Conservation (phyloP, 2,113 vertebrate genomes). For the Tinamus guttatus region DNA sequence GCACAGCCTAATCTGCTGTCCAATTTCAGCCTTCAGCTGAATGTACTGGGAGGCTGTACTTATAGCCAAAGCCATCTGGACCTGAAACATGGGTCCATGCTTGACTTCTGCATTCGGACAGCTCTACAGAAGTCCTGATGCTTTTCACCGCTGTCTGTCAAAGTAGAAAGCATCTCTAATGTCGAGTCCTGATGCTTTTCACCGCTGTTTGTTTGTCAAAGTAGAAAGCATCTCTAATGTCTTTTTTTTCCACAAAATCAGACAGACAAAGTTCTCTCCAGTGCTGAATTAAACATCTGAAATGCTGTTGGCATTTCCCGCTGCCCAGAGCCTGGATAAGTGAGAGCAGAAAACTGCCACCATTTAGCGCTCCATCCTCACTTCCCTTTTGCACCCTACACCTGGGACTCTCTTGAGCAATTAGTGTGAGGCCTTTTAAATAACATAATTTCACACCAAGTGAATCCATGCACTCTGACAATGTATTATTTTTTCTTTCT, state of each 20-base stretch:
- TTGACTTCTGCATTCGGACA: not conserved
- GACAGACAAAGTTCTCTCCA: not conserved
- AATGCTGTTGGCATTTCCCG: not conserved
- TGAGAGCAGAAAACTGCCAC: not conserved
- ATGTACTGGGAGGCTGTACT: not conserved
- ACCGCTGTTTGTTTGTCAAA: too few relatives aligned
- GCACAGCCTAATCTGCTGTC: not conserved
- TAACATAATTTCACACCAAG: not conserved
- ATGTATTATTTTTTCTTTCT: not conserved
- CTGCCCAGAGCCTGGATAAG: not conserved
- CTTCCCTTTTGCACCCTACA: not conserved
- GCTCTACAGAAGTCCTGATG: not conserved
- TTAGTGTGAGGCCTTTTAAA: not conserved
- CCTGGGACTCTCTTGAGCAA: not conserved
- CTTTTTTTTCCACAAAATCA: not conserved
- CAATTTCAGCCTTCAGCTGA: not conserved
- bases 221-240: not conserved
- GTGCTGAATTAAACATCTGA: not conserved
- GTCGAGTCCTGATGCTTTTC: too few relatives aligned
- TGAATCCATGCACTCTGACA: not conserved
- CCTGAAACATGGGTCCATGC: not conserved
- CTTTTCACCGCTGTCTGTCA: not conserved
- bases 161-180: not conserved
- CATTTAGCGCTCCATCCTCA: not conserved
- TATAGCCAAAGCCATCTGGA: not conserved